Conservation (phyloP, 1,140 invertebrate genomes). For the Drosophila setifemur region DNA sequence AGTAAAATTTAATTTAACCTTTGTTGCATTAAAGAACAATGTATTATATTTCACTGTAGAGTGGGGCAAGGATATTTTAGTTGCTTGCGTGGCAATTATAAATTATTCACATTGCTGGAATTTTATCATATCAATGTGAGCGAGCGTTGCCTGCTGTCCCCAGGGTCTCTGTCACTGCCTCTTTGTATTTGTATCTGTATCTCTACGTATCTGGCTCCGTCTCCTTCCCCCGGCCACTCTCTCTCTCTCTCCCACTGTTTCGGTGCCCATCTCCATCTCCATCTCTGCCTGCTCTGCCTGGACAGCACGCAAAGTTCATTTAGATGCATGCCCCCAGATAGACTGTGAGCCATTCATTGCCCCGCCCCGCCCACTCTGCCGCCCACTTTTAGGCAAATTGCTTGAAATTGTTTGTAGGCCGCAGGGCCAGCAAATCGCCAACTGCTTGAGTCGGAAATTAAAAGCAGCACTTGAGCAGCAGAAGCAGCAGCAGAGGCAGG, state of each 20-base stretch:
- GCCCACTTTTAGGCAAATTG: constrained; percentile 78
- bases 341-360: constrained; percentile 28
- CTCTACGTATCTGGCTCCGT: constrained; percentile 2
- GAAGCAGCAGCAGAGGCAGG: constrained; percentile 27
- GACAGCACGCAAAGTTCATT: constrained; percentile 69
- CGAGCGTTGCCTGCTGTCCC: constrained; percentile 26
- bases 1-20: too few relatives aligned
- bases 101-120: constrained; percentile 60
- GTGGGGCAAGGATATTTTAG: constrained; percentile 20
- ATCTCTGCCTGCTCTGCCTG: neutral
- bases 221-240: neutral
- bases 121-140: constrained; percentile 57
- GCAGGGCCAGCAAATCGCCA: constrained; percentile 47
- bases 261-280: neutral
- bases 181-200: neutral
- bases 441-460: constrained; percentile 73
- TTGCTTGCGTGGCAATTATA: constrained; percentile 69
- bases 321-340: constrained; percentile 76
- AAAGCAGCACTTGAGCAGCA: constrained; percentile 70
- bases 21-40: too few relatives aligned
- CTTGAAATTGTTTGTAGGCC: constrained; percentile 41
- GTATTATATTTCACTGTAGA: neutral
- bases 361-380: constrained; percentile 22
- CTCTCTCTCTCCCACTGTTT: neutral
- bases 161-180: constrained; percentile 12